A percentile compares a stretch with the other conserved stretches of the same genome.
phyloP scores from a whole-genome alignment of 2,888 invertebrate species.

The Onthophagus sagittarius region DNA sequence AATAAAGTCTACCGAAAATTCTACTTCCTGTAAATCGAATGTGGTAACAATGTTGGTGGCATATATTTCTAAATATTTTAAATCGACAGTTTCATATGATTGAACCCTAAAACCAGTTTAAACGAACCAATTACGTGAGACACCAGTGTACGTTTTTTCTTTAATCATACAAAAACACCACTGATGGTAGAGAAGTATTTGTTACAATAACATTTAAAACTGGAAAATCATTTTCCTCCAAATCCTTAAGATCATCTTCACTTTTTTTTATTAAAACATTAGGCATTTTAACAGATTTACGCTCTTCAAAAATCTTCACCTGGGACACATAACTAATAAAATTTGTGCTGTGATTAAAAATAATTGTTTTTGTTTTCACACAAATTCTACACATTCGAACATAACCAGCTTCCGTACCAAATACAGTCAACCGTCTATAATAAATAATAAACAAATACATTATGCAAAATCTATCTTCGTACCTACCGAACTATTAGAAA shows the following conservation, averaged over 20 bases:
- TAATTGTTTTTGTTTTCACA: slow-evolving; percentile 49
- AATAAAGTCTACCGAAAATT: no score
- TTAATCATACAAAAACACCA: slow-evolving; percentile 55
- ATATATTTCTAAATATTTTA: no score
- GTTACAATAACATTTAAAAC: slow-evolving; percentile 55
- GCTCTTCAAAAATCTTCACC: slow-evolving; percentile 50
- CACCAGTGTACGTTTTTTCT: no score
- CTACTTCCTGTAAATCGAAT: no score
- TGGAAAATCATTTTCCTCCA: slow-evolving; percentile 30
- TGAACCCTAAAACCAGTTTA: no score
- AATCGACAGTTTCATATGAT: no score
- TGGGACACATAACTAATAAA: slow-evolving; percentile 56
- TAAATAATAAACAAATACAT: no score
- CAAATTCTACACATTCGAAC: slow-evolving; percentile 54
- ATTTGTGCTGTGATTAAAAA: slow-evolving; percentile 51
- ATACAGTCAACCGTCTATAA: slow-evolving; percentile 54
- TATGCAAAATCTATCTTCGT: no score
- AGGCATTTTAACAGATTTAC: slow-evolving; percentile 34
- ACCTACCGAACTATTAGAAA: no score
- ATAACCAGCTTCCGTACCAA: slow-evolving; percentile 61
- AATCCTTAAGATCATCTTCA: slow-evolving; percentile 17
- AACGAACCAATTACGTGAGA: no score
- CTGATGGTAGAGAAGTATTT: slow-evolving; percentile 54
- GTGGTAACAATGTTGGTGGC: no score
- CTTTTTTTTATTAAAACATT: slow-evolving; percentile 23